Evolutionary conservation across 2,888 invertebrate species (phyloP), one percentile per base, ranked within the genome.

Genomic region (Macrophya annulata): DNA sequence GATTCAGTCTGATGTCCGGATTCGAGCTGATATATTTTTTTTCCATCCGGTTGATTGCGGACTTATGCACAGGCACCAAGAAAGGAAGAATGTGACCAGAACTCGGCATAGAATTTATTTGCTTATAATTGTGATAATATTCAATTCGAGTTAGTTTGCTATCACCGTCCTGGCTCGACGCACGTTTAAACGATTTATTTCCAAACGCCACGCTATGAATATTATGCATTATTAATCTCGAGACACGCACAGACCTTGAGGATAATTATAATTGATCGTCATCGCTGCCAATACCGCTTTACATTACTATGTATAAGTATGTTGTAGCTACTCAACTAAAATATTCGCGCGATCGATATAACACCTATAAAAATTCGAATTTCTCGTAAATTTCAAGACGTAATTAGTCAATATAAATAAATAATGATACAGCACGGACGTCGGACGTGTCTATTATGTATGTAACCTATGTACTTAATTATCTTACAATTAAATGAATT

Each of bases 1-100:
- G 97, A 4, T 96, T 96, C 90, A 96, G 96, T 79, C 94, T 96
- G 40, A 95, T 96, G 87, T 95, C 96, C 0, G 95, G 95, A 2
- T 95, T 96, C 87, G 97, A 97, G 91, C 91, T 96, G 79, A 86
- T 96, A 8, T 94, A 96, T 85, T 96, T 96, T 89, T 94, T 96
- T 85, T 94, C 94, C 0, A 93, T 96, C 86, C 94, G 95, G 76
- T 92, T 96, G 15, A 84, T 91, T 82, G 86, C 86, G 0, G 89
- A 89, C 31, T 83, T 83, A 21, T 88, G 59, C 43, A 77, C 40
- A 4, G 62, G 12, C 6, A 21, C 21, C 4, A 81, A 43, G 15
- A 81, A 62, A 21, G 81, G 59, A n/a, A 37, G 43, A 15, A 37
- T 62, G 2, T 81, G 21, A 62, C n/a, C 31, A 3, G 43, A 21